A percentile compares a stretch with the other conserved stretches of the same genome.
Evolutionary conservation across 2,888 invertebrate genomes (phyloP).

Genomic region (Pristionchus japonicus): DNA sequence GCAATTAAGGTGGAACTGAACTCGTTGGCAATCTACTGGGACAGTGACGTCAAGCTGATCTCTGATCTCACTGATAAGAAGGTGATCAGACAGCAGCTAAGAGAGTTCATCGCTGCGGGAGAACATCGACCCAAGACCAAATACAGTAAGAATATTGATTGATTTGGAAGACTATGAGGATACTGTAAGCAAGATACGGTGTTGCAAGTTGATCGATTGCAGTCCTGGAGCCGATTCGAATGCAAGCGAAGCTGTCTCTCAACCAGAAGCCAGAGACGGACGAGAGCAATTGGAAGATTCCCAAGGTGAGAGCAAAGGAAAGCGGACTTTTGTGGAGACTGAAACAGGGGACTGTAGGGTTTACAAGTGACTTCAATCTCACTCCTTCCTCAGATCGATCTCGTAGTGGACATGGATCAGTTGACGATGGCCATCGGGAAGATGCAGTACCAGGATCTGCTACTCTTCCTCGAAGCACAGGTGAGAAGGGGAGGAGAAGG

Average conservation of each 20-base stretch:
- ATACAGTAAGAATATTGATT: slow-evolving; percentile 63
- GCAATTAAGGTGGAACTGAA: slow-evolving; percentile 84
- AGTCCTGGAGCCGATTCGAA: slow-evolving; percentile 93
- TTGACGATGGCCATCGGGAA: slow-evolving; percentile 78
- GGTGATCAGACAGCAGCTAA: slow-evolving; percentile 63
- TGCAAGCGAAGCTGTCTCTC: slow-evolving; percentile 88
- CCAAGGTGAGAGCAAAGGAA: slow-evolving; percentile 81
- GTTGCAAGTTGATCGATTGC: slow-evolving; percentile 61
- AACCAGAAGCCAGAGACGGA: slow-evolving; percentile 94
- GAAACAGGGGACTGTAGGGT: too few species aligned
- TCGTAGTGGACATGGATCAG: slow-evolving; percentile 79
- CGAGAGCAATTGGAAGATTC: slow-evolving; percentile 85
- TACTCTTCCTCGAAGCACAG: slow-evolving; percentile 90
- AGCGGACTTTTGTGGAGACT: background rate
- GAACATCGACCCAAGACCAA: slow-evolving; percentile 67
- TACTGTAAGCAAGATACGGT: background rate
- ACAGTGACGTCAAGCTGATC: slow-evolving; percentile 78
- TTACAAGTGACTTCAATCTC: too few species aligned
- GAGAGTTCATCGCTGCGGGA: slow-evolving; percentile 67
- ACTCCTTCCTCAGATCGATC: slow-evolving; percentile 56
- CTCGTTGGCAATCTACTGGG: slow-evolving; percentile 90
- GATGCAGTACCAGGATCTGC: slow-evolving; percentile 88
- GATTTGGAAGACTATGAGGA: background rate
- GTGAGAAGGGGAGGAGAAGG: slow-evolving; percentile 80
- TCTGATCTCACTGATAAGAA: slow-evolving; percentile 71